These are phyloP conservation scores for Loxodonta africana DNA, from an alignment of 2,113 vertebrate species.

Conservation along the genomic window DNA sequence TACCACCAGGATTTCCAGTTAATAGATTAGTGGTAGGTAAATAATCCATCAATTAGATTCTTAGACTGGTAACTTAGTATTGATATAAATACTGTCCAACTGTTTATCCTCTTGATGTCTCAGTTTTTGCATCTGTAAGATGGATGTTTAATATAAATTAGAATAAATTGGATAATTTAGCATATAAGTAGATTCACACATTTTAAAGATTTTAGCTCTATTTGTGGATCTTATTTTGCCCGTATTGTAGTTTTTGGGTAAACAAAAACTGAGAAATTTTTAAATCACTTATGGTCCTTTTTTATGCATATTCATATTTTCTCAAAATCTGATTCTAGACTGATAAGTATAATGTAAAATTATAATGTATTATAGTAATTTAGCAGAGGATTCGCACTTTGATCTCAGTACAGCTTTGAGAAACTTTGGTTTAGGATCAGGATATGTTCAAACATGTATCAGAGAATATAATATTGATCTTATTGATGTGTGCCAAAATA, in stretches of 20 bases:
- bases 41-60: background rate
- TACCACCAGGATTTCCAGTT: background rate
- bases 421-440: background rate
- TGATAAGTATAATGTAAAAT: background rate
- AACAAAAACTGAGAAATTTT: background rate
- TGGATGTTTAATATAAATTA: background rate
- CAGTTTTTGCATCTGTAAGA: background rate
- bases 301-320: background rate
- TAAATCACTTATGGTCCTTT: background rate
- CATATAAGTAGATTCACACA: background rate
- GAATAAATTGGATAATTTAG: background rate
- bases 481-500: background rate
- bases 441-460: background rate
- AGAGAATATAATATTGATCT: background rate
- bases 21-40: background rate
- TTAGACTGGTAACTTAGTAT: background rate
- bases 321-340: background rate
- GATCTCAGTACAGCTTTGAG: background rate
- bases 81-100: background rate
- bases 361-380: background rate
- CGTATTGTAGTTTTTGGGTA: background rate
- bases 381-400: background rate
- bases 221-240: background rate
- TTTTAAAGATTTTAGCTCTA: slow-evolving; percentile 25
- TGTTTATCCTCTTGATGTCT: background rate